Conservation (phyloP, 2,888 invertebrate genomes). For the Argyra leucocephala region DNA sequence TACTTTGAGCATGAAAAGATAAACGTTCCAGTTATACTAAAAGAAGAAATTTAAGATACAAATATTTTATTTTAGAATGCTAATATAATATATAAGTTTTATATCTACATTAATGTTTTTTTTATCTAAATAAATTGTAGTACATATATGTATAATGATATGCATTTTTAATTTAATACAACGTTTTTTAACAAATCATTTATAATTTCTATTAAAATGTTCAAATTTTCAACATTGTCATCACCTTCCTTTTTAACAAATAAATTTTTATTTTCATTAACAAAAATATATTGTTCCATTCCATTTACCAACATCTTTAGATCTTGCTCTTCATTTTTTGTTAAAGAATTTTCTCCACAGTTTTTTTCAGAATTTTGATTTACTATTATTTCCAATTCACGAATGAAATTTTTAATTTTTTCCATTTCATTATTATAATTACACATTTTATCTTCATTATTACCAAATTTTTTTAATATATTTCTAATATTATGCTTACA, state of each 20-base stretch:
- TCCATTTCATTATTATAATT: not conserved
- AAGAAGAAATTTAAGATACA: not conserved
- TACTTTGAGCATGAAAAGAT: constrained; percentile 38
- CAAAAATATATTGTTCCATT: not conserved
- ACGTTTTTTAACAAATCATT: not conserved
- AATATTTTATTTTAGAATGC: not conserved
- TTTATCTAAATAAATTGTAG: no score
- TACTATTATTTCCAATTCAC: not conserved
- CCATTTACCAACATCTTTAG: not conserved
- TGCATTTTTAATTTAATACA: not conserved
- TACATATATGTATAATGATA: no score
- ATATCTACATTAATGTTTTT: no score
- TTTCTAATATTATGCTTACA: not conserved
- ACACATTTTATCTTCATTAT: not conserved
- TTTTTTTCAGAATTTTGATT: not conserved
- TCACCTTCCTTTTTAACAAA: not conserved
- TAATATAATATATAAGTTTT: no score
- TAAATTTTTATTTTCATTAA: not conserved
- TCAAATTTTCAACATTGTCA: not conserved
- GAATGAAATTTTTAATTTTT: not conserved
- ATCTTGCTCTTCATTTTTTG: not conserved
- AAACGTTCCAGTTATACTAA: constrained; percentile 34
- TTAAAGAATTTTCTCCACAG: not conserved
- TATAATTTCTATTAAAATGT: not conserved
- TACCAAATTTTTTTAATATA: not conserved